Percentiles rank a stretch among this genome's conserved stretches.
Conservation (phyloP, 2,113 vertebrate species). For the Hipposideros armiger region DNA sequence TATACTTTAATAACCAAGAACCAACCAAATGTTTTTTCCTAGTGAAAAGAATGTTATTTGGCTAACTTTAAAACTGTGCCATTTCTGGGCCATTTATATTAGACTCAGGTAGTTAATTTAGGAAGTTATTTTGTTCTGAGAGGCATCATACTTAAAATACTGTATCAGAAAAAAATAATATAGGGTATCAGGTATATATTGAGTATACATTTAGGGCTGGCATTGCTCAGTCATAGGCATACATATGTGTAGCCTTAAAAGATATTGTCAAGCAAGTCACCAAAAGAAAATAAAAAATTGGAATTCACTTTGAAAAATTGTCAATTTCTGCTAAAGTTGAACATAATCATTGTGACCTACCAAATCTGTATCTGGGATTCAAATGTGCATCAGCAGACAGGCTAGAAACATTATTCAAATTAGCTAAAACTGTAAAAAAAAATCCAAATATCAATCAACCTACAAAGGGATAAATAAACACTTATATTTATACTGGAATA, state of each 20-base stretch:
- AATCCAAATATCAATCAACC: not conserved
- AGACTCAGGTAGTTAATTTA: not conserved
- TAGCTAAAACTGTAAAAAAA: not conserved
- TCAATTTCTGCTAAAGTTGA: not conserved
- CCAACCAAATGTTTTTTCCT: not conserved
- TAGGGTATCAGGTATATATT: not conserved
- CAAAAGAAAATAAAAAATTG: not conserved
- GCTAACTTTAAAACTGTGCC: not conserved
- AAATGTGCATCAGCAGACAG: not conserved
- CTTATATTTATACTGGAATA: not conserved
- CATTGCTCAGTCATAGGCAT: not conserved
- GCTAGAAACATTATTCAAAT: not conserved
- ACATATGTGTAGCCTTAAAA: not conserved
- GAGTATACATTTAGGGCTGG: not conserved
- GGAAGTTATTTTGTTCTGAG: not conserved
- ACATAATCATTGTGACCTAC: not conserved
- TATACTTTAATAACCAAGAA: not conserved
- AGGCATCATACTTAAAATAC: not conserved
- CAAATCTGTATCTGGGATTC: not conserved
- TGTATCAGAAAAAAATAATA: not conserved
- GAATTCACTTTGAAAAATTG: not conserved
- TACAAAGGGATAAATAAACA: not conserved
- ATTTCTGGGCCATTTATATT: slow-evolving; percentile 20
- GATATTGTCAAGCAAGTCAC: not conserved
- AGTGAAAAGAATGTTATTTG: not conserved